Base-by-base conservation (phyloP, 2,797 vertebrate species). In the Meda fulgida region DNA sequence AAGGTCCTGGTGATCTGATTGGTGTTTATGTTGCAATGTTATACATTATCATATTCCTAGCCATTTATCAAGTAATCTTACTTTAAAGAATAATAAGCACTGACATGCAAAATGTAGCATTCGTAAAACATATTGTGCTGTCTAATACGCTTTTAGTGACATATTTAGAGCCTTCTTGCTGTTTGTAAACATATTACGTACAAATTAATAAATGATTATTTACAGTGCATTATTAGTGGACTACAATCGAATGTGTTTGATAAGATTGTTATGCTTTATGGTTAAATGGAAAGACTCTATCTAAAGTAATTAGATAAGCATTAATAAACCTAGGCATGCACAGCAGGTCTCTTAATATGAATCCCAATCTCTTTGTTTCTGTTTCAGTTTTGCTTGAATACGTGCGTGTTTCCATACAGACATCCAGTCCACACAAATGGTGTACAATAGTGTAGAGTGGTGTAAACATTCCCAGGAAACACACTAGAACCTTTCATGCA, bases 311-410 rank as follows among this genome's bases (percentile, higher is more conserved):
- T 21, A 34, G 16, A 69, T 38, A 36, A 79, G 46, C 26, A 31
- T 10, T 29, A 29, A 8, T 60, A 63, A 55, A 29, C 76, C 36
- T 29, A 53, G 43, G 48, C 60, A 7, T 31, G 70, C 80, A 76
- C 71, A 66, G 46, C 82, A 78, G 65, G 36, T 66, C 55, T 21
- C 19, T 19, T 10, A 70, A 71, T 4, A 43, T 34, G 46, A 84
- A 58, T 70, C n/a, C 75, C 18, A 21, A 36, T 84, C 26, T 70
- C 83, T 84, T 84, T 84, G 83, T 84, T 84, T 84, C 65, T 58
- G 60, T 77, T 75, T 75, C 53, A 36, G 67, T 72, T 75, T 75
- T 40, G 51, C 66, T 72, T 31, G 34, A 13, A 82, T 82, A 63
- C 26, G 18, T 82, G 69, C 60, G 21, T 26, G 58, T 84, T 78